Evolutionary conservation across 2,113 vertebrate species (phyloP), one percentile per base, ranked within the genome.

Genomic region (Erpornis zantholeuca): DNA sequence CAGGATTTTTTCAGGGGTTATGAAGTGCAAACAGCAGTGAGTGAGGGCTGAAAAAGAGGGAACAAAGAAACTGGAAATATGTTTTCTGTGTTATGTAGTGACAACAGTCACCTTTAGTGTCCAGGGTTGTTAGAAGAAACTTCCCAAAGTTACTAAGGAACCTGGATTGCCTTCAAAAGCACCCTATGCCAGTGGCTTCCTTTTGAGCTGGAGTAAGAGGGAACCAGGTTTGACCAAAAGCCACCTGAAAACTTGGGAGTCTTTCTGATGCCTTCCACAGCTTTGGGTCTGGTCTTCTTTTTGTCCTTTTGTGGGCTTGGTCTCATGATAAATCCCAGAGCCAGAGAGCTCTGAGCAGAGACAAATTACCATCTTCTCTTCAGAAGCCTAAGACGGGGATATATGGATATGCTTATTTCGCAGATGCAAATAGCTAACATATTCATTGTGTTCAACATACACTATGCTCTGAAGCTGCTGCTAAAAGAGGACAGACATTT

Each of bases 331-430:
- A 95, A 93, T 65, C 24, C 76, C 80, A 94, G 82, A 92, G 44
- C 36, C 52, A 88, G 49, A 71, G 16, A 86, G 19, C 40, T 90
- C 84, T 82, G 68, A 92, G 79, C 64, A 73, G 64, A 88, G 56
- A 83, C 23, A 90, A 85, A 93, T 94, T 95, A 93, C 42, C 63
- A 80, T 94, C 86, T 92, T 96, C 82, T 93, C 93, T 96, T 95
- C 90, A 95, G 92, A 92, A 95, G 86, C 83, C 77, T 89, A 60
- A 84, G 36, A 88, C 54, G 0, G 11, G 60, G 56, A 56, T 94
- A 83, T 86, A 94, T 56, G 64, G 68, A 71, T 78, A 59, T 90
- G 82, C 85, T 95, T 96, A 78, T 88, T 92, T 88, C 88, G 61
- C 69, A 95, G 92, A 93, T 86, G 92, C 82, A 90, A 92, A 90